Percentiles rank a stretch among this genome's conserved stretches.
Evolutionary conservation across 1,140 invertebrate genomes (phyloP).

Genomic region (Apolygus lucorum): DNA sequence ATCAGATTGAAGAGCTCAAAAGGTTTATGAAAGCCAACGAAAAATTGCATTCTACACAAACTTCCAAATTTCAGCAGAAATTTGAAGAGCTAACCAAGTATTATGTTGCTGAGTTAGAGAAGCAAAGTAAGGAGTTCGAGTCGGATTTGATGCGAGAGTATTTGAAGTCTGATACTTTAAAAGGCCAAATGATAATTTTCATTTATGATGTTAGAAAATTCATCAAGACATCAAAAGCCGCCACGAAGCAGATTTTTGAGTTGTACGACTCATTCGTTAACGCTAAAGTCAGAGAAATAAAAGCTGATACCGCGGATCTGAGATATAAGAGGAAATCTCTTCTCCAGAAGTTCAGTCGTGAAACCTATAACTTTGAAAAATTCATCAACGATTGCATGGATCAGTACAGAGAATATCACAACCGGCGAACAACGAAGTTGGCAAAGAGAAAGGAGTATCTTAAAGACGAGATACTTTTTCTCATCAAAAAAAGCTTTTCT

Average conservation of each 20-base stretch:
- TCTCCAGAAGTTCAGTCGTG: conserved; percentile 1
- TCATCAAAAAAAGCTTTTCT: background rate
- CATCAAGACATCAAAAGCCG: background rate
- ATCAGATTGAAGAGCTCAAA: background rate
- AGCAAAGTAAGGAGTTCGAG: background rate
- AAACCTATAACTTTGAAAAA: background rate
- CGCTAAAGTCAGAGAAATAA: background rate
- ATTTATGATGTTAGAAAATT: background rate
- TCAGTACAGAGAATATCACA: background rate
- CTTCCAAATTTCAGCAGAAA: background rate
- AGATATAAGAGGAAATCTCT: background rate
- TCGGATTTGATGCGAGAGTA: background rate
- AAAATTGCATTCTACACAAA: background rate
- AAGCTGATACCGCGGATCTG: background rate
- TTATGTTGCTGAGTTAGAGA: background rate
- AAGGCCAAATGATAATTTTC: background rate
- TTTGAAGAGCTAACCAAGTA: conserved; percentile 2
- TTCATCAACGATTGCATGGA: conserved; percentile 1
- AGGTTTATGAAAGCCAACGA: background rate
- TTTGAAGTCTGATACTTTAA: background rate
- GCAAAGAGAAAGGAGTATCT: conserved; percentile 3
- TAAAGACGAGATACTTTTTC: background rate
- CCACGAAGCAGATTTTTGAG: background rate
- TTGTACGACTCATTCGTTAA: background rate
- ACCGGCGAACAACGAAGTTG: background rate